Base-by-base conservation (phyloP, 30 jellyfish, hydroid and myxozoan species). In the Turritopsis dohrnii region DNA sequence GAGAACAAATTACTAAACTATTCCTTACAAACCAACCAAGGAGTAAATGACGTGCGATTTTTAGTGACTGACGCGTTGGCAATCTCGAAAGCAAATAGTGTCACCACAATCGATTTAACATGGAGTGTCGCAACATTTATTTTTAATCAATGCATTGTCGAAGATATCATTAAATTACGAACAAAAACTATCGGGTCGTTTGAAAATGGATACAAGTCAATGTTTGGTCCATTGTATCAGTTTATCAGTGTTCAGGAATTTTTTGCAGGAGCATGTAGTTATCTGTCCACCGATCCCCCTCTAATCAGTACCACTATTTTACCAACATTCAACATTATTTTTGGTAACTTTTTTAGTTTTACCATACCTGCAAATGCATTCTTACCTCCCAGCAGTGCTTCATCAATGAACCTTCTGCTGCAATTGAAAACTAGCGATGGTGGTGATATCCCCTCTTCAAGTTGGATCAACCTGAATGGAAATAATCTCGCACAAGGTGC, bases 231-330 rank as follows among this genome's bases (percentile, higher is more conserved):
- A 23, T 89, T 74, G 31, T 92, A 84, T 69, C 54, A 66, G 24
- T 75, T 92, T 19, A 74, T 25, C 53, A 52, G 71, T 23, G 41
- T 29, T 23, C 53, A 29, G 7, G 90, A 84, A 84, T 13, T 54
- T 25, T 84, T 84, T 76, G 21, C 22, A 0, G 89, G 80, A 29
- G 81, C 82, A 21, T 92, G 97, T 29, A 74, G 84, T 25, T 69
- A 75, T 29, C 60, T 87, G 18, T 87, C 97, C 0, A 72, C 83
- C 71, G 86, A 83, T 30, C 87, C 97, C 19, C 92, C 97, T 1
- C 66, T 73, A 4, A 77, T 84, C 27, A 20, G 83, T 17, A 65
- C 53, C 30, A 19, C 82, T 7, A 18, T 65, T 1, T 81, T 82
- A 52, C 83, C 79, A 22, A 28, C 86, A 19, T 71, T 28, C 52